Percentiles rank a stretch among this genome's conserved stretches.
These are phyloP conservation scores for Petrocephalus zakoni DNA, from an alignment of 2,113 vertebrate species.

Conservation along the genomic window DNA sequence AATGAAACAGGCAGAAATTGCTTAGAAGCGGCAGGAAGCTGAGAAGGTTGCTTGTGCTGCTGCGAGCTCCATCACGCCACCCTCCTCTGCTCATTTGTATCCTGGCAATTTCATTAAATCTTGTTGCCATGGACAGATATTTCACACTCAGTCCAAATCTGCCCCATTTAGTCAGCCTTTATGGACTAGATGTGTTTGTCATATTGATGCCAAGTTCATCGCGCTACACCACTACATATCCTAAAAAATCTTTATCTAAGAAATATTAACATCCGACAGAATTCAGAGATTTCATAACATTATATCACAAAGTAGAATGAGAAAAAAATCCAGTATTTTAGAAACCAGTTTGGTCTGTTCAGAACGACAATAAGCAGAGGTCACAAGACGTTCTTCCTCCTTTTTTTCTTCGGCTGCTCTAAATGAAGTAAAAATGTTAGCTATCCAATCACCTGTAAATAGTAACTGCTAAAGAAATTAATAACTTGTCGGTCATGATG, in stretches of 20 bases:
- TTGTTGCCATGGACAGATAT: constrained; percentile 1
- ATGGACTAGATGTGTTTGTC: background rate
- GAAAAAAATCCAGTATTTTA: background rate
- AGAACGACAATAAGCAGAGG: background rate
- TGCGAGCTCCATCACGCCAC: background rate
- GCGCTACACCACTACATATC: background rate
- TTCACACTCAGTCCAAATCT: background rate
- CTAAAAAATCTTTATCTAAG: background rate
- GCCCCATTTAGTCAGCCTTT: background rate
- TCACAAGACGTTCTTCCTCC: background rate
- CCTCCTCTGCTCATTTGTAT: background rate
- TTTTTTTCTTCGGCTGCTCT: background rate
- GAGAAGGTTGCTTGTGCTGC: background rate
- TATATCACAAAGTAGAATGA: background rate
- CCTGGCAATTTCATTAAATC: background rate
- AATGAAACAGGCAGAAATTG: background rate
- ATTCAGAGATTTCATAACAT: background rate
- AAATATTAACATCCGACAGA: background rate
- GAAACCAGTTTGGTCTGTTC: background rate
- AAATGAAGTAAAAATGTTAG: background rate
- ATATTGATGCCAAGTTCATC: background rate
- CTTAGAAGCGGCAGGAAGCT: background rate
- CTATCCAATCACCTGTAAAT: background rate
- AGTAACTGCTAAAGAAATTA: background rate
- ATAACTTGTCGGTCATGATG: background rate